These are phyloP conservation scores for Lissonota sp. DNA, from an alignment of 2,888 invertebrate species.

Conservation along the genomic window DNA sequence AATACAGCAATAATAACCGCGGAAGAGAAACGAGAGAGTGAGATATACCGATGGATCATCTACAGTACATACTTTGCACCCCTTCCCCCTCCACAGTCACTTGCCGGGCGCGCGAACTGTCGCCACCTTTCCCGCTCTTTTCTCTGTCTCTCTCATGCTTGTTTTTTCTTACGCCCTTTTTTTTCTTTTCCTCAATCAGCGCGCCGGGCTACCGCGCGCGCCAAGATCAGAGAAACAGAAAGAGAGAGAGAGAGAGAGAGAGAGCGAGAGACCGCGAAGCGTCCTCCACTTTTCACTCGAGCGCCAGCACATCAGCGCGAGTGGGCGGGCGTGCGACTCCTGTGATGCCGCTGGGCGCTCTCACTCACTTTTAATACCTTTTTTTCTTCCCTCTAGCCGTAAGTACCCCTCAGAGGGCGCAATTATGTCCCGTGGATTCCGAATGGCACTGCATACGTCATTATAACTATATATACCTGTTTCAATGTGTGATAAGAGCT, in stretches of 20 bases:
- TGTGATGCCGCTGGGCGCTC: conserved; percentile 50
- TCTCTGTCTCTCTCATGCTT: neutral
- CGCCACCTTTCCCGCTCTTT: conserved; percentile 53
- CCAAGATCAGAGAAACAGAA: conserved; percentile 19
- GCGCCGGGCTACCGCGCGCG: conserved; percentile 46
- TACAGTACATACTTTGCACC: conserved; percentile 54
- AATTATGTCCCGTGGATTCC: conserved; percentile 53
- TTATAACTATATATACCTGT: neutral
- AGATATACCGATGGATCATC: conserved; percentile 39
- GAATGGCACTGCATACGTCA: conserved; percentile 17
- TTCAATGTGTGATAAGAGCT: conserved; percentile 5
- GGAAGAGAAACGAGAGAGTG: conserved; percentile 3
- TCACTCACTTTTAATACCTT: conserved; percentile 32
- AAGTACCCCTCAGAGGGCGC: conserved; percentile 54
- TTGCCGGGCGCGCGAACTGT: conserved; percentile 56
- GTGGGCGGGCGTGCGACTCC: conserved; percentile 60
- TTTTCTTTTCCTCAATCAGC: conserved; percentile 62
- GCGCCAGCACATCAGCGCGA: conserved; percentile 56
- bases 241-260: conserved; percentile 39
- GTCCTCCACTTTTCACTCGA: conserved; percentile 64
- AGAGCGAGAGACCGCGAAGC: conserved; percentile 55
- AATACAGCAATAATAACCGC: conserved; percentile 48
- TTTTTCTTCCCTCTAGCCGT: conserved; percentile 3
- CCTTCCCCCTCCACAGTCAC: conserved; percentile 45
- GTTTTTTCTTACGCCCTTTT: neutral